Conservation (phyloP, 2,113 vertebrate genomes). For the Ptychochromis oligacanthus region DNA sequence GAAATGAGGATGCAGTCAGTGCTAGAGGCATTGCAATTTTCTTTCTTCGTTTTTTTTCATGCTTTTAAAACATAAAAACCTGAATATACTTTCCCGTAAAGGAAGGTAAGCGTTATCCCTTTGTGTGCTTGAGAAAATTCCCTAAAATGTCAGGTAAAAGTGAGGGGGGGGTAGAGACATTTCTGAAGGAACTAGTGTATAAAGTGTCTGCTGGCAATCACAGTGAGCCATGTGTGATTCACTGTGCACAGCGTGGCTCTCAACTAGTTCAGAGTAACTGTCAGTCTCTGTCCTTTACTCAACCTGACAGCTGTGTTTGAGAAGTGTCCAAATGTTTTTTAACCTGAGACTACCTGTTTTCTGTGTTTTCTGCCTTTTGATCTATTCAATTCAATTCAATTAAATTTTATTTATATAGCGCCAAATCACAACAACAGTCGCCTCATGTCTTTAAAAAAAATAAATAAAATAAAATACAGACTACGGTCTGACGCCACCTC, state of each 20-base stretch:
- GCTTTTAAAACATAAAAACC: not conserved
- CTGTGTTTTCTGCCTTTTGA: no score
- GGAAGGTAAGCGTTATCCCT: not conserved
- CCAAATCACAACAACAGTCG: no score
- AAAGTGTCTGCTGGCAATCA: not conserved
- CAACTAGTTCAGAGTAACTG: not conserved
- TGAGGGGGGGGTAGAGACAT: not conserved
- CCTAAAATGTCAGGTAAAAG: not conserved
- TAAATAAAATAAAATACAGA: no score
- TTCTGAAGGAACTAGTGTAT: not conserved
- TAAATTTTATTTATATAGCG: no score
- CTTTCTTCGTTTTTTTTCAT: not conserved
- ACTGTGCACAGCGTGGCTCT: slow-evolving; percentile 2
- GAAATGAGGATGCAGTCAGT: not conserved
- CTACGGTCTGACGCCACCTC: no score
- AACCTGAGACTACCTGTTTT: not conserved
- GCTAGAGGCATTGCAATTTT: not conserved
- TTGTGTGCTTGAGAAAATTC: not conserved
- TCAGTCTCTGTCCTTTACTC: not conserved
- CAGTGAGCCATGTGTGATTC: slow-evolving; percentile 12
- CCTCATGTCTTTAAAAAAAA: no score
- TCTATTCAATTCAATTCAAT: no score
- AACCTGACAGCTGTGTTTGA: slow-evolving; percentile 1
- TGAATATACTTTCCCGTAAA: not conserved
- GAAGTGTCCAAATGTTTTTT: not conserved